A percentile compares a stretch with the other conserved stretches of the same genome.
Conservation (phyloP, 37 sponge, comb jelly and placozoan species). For the Haliclona indistincta region DNA sequence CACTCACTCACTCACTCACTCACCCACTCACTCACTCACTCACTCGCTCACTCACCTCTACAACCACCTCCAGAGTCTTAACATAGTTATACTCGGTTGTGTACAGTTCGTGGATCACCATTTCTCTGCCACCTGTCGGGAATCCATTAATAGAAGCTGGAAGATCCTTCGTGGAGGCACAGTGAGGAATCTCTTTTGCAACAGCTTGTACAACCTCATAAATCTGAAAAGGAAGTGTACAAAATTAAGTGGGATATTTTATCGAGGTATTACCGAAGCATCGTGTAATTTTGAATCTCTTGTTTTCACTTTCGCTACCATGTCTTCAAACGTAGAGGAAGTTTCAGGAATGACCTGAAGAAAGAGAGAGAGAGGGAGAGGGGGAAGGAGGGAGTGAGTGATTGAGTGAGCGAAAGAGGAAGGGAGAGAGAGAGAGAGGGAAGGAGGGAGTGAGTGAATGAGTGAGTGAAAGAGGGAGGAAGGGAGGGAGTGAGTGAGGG, state of each 20-base stretch:
- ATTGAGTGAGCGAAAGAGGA: no score
- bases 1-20: not conserved
- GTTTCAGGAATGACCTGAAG: conserved; percentile 2
- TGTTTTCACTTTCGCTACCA: conserved; percentile 2
- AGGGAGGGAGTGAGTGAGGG: no score
- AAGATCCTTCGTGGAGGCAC: conserved; percentile 46
- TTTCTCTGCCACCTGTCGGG: conserved; percentile 44
- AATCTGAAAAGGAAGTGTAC: conserved; percentile 14
- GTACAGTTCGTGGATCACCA: conserved; percentile 87
- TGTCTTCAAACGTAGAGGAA: not conserved
- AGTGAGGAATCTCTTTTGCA: conserved; percentile 39
- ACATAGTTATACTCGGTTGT: conserved; percentile 90
- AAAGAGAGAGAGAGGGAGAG: not conserved
- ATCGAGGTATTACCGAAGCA: not conserved
- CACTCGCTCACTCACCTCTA: conserved; percentile 58
- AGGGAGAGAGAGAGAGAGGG: no score
- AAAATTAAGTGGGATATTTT: not conserved
- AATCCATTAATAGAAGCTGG: conserved; percentile 49
- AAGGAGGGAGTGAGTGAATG: no score
- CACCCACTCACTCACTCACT: conserved; percentile 3
- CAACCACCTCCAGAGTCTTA: conserved; percentile 67
- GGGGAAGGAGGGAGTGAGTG: not conserved
- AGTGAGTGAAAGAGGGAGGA: no score
- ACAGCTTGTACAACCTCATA: conserved; percentile 62
- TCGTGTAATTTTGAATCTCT: conserved; percentile 10